These are phyloP conservation scores for Tiphia femorata DNA, from an alignment of 2,888 invertebrate genomes.

Conservation along the genomic window DNA sequence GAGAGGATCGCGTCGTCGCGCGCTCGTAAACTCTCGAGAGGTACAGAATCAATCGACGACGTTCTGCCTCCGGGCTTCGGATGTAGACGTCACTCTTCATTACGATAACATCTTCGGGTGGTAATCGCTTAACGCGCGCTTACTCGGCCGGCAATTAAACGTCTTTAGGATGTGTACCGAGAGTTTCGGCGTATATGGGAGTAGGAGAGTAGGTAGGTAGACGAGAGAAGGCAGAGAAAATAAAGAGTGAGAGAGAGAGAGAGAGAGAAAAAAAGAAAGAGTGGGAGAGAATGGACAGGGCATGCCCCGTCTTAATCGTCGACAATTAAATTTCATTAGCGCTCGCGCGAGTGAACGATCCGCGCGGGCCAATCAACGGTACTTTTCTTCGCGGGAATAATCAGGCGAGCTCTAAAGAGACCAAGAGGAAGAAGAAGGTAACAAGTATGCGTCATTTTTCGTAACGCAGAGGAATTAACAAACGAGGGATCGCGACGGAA, in stretches of 20 bases:
- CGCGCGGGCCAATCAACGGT: constrained; percentile 32
- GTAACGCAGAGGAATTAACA: too few species aligned
- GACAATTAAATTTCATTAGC: constrained; percentile 44
- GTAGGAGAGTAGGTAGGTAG: background rate
- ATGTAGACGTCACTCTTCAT: constrained; percentile 22
- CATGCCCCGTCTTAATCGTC: constrained; percentile 17
- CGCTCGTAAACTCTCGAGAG: background rate
- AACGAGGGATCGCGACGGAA: too few species aligned
- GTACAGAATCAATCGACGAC: too few species aligned
- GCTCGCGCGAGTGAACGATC: constrained; percentile 27
- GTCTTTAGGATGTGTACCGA: constrained; percentile 10
- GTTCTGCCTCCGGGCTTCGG: too few species aligned
- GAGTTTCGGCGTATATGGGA: constrained; percentile 17
- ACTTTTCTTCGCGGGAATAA: constrained; percentile 29
- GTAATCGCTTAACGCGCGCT: constrained; percentile 4
- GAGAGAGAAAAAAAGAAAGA: too few species aligned
- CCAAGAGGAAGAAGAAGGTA: constrained; percentile 1
- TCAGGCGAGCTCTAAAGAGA: constrained; percentile 17
- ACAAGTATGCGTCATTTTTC: too few species aligned
- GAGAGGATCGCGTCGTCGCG: too few species aligned
- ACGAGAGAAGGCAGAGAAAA: too few species aligned
- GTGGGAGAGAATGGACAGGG: constrained; percentile 20
- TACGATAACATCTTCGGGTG: constrained; percentile 25
- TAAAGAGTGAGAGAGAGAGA: too few species aligned
- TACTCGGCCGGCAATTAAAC: constrained; percentile 28